Evolutionary conservation across 2,888 invertebrate species (phyloP).

Genomic region (Lysandra bellargus): DNA sequence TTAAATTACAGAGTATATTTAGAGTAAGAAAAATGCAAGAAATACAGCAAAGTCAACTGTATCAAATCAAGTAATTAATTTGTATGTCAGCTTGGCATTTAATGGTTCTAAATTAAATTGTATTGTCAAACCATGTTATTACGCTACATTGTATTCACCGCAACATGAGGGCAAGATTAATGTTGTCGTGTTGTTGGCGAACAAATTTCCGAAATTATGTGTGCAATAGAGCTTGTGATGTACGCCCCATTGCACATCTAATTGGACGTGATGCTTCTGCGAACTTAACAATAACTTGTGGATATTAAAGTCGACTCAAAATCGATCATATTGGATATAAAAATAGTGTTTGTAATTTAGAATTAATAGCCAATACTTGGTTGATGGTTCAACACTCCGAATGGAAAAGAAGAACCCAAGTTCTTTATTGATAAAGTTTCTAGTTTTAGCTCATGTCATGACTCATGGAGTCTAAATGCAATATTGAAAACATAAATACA

Average conservation of each 20-base stretch:
- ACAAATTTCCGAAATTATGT: constrained; percentile 54
- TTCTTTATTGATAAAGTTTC: no score
- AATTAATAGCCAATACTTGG: no score
- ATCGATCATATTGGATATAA: not conserved
- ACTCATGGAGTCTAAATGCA: no score
- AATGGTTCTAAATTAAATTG: constrained; percentile 33
- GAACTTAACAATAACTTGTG: constrained; percentile 22
- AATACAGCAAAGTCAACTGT: not conserved
- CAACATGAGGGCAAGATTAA: constrained; percentile 14
- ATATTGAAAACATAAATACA: no score
- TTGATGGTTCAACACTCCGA: no score
- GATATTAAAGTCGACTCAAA: constrained; percentile 1
- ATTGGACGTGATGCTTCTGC: constrained; percentile 52
- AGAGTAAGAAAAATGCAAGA: no score
- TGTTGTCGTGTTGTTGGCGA: not conserved
- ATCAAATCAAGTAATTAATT: not conserved
- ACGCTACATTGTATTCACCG: constrained; percentile 7
- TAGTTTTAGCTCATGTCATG: no score
- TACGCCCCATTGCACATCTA: constrained; percentile 58
- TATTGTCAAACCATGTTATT: constrained; percentile 9
- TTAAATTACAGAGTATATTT: not conserved
- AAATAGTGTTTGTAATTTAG: no score
- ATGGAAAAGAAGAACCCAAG: no score
- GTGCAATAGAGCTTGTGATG: constrained; percentile 52
- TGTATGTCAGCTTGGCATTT: not conserved